Evolutionary conservation across 1,140 invertebrate species (phyloP), one percentile per base, ranked within the genome.

Genomic region (fruit fly (Drosophila melanogaster)): DNA sequence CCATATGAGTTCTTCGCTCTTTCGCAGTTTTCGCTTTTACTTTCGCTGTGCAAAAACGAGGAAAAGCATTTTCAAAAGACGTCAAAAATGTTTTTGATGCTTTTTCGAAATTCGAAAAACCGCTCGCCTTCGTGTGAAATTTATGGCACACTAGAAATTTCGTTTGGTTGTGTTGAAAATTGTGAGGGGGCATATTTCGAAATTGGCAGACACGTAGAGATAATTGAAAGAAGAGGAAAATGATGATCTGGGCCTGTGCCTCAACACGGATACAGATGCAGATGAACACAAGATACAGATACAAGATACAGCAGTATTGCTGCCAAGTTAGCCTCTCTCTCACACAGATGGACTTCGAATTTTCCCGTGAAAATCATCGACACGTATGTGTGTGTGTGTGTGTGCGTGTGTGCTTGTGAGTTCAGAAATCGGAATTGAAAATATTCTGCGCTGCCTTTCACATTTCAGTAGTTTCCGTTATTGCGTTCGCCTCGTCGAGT

Each of bases 401-500:
- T 74, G 46, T 50, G 44, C 43, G 47, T 62, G 65, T 71, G 54
- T 70, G 44, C 14, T 24, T 11, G 47, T 50, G 50, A 57, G 72
- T 65, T 66, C 79, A 80, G 79, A 69, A 81, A 84, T 77, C 84
- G 81, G 72, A 84, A 79, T 86, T 86, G 54, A 87, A 86, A 77
- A 81, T 81, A 76, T 86, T 75, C 64, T 65, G 61, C 81, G 81
- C 75, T 81, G 81, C 71, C 76, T 87, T 86, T 86, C 83, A 86
- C 83, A 87, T 87, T 87, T 87, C 79, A 89, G 76, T 87, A 89
- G 83, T 87, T 87, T 83, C 84, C 83, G 84, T 87, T 87, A 87
- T 83, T 87, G 83, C 83, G 83, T 87, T 89, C 83, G 84, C 79
- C 83, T 73, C 83, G 83, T 77, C 71, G 41, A 83, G 65, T 50